Conservation (phyloP, 2,888 invertebrate species). For the Drosophila rellima region DNA sequence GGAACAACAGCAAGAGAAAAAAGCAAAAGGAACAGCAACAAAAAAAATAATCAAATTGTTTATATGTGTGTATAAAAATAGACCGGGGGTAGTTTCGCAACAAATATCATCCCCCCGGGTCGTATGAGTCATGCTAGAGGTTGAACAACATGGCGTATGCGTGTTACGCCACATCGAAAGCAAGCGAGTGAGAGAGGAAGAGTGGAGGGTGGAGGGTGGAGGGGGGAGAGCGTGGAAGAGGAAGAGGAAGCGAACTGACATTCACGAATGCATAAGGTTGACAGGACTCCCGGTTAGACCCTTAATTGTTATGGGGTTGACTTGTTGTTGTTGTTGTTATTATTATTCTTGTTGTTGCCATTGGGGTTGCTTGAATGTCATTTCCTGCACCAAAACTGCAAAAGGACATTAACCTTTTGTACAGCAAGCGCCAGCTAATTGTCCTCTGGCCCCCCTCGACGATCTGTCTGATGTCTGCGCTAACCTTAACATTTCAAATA, state of each 20-base stretch:
- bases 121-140: slow-evolving; percentile 56
- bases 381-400: slow-evolving; percentile 51
- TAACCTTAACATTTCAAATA: slow-evolving; percentile 1
- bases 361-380: slow-evolving; percentile 64
- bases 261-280: slow-evolving; percentile 37
- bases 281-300: slow-evolving; percentile 29
- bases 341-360: slow-evolving; percentile 14
- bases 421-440: slow-evolving; percentile 46
- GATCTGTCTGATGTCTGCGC: not conserved
- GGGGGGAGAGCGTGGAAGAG: too few relatives aligned
- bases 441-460: not conserved
- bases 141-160: slow-evolving; percentile 60
- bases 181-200: not conserved
- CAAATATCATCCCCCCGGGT: slow-evolving; percentile 20
- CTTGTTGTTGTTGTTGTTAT: slow-evolving; percentile 22
- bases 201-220: not conserved
- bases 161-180: slow-evolving; percentile 33
- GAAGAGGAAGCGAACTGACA: not conserved
- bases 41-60: slow-evolving; percentile 38
- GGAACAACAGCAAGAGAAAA: not conserved
- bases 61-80: slow-evolving; percentile 34
- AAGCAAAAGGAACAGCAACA: slow-evolving; percentile 3
- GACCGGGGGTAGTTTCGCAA: slow-evolving; percentile 53
- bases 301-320: slow-evolving; percentile 19
- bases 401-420: slow-evolving; percentile 69